Evolutionary conservation across 2,797 vertebrate species (phyloP).

Genomic region (Chelonia mydas): DNA sequence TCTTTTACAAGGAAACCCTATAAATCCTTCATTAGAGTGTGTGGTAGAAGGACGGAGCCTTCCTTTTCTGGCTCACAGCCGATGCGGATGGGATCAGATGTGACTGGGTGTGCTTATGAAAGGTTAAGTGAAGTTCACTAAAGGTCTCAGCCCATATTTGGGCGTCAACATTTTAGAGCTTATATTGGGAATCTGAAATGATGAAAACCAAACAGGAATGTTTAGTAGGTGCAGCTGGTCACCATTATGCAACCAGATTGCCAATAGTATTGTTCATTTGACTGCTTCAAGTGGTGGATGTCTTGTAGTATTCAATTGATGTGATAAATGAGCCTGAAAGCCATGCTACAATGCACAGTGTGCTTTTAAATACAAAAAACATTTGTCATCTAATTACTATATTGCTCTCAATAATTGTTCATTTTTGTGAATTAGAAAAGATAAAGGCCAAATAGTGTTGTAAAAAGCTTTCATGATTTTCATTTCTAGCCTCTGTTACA

Average conservation of each 20-base stretch:
- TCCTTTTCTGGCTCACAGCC: conserved; percentile 8
- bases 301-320: background rate
- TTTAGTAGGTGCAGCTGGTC: conserved; percentile 87
- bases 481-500: background rate
- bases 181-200: conserved; percentile 82
- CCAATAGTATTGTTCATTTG: background rate
- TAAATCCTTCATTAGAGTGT: background rate
- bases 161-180: conserved; percentile 81
- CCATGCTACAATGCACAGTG: background rate
- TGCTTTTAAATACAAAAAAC: conserved; percentile 11
- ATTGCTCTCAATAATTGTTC: background rate
- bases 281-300: background rate
- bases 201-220: conserved; percentile 80
- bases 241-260: conserved; percentile 74
- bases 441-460: background rate
- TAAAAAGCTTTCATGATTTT: background rate
- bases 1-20: background rate
- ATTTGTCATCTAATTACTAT: conserved; percentile 16
- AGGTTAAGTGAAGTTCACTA: conserved; percentile 82
- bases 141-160: conserved; percentile 76
- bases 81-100: background rate
- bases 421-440: background rate
- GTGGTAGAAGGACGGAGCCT: background rate
- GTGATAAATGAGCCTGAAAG: background rate
- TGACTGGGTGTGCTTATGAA: conserved; percentile 32